These are phyloP conservation scores for Apamea sordens DNA, from an alignment of 2,888 invertebrate genomes.

Conservation along the genomic window DNA sequence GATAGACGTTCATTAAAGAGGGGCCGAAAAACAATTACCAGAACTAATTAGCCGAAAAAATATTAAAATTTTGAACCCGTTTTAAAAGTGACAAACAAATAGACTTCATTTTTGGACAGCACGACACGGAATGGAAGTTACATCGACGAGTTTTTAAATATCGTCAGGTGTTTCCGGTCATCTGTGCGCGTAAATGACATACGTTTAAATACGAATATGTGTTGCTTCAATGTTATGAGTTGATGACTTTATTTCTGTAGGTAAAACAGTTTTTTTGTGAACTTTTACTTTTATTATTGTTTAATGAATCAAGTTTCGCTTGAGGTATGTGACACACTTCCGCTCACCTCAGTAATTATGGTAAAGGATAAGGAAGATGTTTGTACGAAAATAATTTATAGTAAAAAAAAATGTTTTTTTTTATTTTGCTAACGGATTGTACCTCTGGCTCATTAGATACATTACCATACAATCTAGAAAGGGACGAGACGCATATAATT, in stretches of 20 bases:
- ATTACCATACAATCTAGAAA: not conserved
- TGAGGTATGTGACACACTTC: not conserved
- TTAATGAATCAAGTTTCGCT: conserved; percentile 2
- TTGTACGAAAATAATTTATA: not conserved
- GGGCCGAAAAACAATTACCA: conserved; percentile 59
- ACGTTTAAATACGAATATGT: conserved; percentile 31
- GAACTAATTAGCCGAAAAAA: conserved; percentile 66
- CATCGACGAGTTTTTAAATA: conserved; percentile 60
- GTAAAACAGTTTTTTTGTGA: not conserved
- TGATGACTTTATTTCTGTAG: conserved; percentile 33
- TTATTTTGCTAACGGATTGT: not conserved
- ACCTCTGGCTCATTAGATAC: too few species aligned
- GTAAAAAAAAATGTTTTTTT: too few species aligned
- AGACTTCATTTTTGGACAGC: conserved; percentile 64
- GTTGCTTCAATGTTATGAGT: conserved; percentile 15
- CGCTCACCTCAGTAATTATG: not conserved
- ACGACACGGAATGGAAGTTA: conserved; percentile 57
- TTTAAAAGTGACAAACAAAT: conserved; percentile 74
- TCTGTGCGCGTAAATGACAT: conserved; percentile 55
- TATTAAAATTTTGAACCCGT: conserved; percentile 68
- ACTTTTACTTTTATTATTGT: conserved; percentile 10
- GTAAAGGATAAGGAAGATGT: not conserved
- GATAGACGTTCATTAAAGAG: conserved; percentile 32
- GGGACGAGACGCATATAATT: not conserved
- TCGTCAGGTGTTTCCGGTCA: conserved; percentile 63